Percentiles rank a stretch among this genome's conserved stretches.
phyloP scores from a whole-genome alignment of 1,140 invertebrate species.

The Idris sp. region DNA sequence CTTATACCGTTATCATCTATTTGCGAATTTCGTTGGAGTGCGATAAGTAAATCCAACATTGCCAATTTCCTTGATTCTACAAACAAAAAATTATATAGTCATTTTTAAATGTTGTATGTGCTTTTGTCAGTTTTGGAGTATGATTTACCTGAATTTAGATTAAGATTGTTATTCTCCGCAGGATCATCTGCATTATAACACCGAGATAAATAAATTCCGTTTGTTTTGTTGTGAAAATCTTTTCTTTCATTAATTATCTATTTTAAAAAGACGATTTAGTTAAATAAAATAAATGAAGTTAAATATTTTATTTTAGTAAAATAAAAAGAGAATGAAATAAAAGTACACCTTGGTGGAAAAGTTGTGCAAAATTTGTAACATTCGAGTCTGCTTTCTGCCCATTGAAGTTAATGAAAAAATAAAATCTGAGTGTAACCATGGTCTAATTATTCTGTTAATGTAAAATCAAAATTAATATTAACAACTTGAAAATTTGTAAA shows the following conservation, averaged over 20 bases:
- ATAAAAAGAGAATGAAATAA: too few relatives aligned
- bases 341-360: slow-evolving; percentile 32
- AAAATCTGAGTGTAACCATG: slow-evolving; percentile 77
- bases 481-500: background rate
- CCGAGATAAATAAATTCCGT: too few relatives aligned
- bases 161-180: too few relatives aligned
- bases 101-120: too few relatives aligned
- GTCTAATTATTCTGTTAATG: slow-evolving; percentile 79
- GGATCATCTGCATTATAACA: too few relatives aligned
- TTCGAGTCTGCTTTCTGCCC: slow-evolving; percentile 9
- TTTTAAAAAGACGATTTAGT: too few relatives aligned
- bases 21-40: slow-evolving; percentile 76
- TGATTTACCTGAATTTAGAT: too few relatives aligned
- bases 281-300: too few relatives aligned
- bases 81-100: too few relatives aligned
- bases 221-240: too few relatives aligned
- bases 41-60: slow-evolving; percentile 85
- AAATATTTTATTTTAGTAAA: background rate
- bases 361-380: slow-evolving; percentile 21
- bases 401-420: slow-evolving; percentile 6
- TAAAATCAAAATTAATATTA: background rate
- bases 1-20: slow-evolving; percentile 80
- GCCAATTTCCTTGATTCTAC: slow-evolving; percentile 72
- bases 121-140: too few relatives aligned
- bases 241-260: too few relatives aligned